Conservation (phyloP, 2,797 vertebrate genomes). For the Bradypodion ventrale region DNA sequence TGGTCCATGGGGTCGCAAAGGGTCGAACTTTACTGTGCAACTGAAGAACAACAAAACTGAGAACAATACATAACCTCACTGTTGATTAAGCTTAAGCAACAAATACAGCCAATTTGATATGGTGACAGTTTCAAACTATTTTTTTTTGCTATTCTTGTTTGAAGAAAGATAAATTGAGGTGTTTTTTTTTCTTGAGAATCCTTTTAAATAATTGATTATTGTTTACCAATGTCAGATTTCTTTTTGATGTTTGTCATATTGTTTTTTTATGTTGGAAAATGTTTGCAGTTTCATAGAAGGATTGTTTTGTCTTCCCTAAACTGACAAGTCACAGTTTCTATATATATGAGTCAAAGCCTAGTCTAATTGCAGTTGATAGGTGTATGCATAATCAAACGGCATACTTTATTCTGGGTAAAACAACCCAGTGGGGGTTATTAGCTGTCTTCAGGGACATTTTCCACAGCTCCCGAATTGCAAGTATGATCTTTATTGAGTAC, state of each 20-base stretch:
- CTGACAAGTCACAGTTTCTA: slow-evolving; percentile 20
- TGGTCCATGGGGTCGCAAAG: no score
- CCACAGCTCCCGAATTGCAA: not conserved
- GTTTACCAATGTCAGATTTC: slow-evolving; percentile 31
- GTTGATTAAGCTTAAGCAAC: slow-evolving; percentile 30
- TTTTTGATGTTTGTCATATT: slow-evolving; percentile 47
- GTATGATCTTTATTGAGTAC: not conserved
- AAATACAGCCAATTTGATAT: slow-evolving; percentile 24
- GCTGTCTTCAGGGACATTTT: not conserved
- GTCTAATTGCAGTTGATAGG: slow-evolving; percentile 32
- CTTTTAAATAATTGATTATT: slow-evolving; percentile 53
- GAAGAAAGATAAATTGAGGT: slow-evolving; percentile 35
- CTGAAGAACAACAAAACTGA: not conserved
- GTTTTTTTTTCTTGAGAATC: slow-evolving; percentile 30
- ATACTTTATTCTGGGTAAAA: not conserved
- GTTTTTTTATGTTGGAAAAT: slow-evolving; percentile 24
- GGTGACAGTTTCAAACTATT: slow-evolving; percentile 31
- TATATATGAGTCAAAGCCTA: not conserved
- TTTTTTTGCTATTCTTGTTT: slow-evolving; percentile 35
- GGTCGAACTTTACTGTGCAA: no score
- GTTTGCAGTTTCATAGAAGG: not conserved
- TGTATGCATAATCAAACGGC: not conserved
- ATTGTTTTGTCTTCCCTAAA: slow-evolving; percentile 45
- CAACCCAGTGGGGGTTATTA: slow-evolving; percentile 4
- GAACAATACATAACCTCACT: not conserved